Evolutionary conservation across 35 echinoderm and acorn worm genomes (phyloP).

Genomic region (Lytechinus variegatus): DNA sequence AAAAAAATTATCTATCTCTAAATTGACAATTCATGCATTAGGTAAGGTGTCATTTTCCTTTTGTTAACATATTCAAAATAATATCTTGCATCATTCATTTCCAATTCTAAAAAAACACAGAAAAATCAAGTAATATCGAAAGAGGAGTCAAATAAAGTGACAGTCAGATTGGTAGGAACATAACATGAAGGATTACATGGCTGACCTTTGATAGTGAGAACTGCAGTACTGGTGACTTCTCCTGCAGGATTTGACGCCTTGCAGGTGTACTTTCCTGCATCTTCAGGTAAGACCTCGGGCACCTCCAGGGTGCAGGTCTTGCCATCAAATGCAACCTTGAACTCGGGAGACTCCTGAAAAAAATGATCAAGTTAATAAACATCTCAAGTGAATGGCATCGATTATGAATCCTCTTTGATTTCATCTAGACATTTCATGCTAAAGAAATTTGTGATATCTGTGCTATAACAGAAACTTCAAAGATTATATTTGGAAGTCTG

Average conservation of each 20-base stretch:
- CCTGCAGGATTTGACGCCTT: conserved; percentile 87
- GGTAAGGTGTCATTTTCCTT: neutral
- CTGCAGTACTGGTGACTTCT: conserved; percentile 69
- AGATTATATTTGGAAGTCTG: neutral
- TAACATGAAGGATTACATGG: neutral
- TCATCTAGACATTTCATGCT: neutral
- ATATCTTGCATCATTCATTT: neutral
- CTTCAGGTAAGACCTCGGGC: conserved; percentile 69
- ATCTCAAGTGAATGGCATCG: neutral
- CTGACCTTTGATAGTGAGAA: conserved; percentile 83
- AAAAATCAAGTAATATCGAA: neutral
- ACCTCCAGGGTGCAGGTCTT: conserved; percentile 66
- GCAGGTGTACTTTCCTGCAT: conserved; percentile 78
- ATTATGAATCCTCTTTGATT: too few species aligned
- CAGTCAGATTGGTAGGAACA: neutral
- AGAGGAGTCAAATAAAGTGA: neutral
- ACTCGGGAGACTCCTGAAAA: conserved; percentile 78
- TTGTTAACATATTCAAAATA: neutral
- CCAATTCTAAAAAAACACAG: neutral
- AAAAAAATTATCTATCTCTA: neutral
- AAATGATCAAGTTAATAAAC: neutral
- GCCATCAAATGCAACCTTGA: conserved; percentile 86
- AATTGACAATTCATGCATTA: neutral
- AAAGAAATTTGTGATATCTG: neutral
- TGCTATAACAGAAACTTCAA: neutral